These are phyloP conservation scores for Parazoanthus atlanticus DNA, from an alignment of 92 coral and sea anemone genomes.

Conservation along the genomic window DNA sequence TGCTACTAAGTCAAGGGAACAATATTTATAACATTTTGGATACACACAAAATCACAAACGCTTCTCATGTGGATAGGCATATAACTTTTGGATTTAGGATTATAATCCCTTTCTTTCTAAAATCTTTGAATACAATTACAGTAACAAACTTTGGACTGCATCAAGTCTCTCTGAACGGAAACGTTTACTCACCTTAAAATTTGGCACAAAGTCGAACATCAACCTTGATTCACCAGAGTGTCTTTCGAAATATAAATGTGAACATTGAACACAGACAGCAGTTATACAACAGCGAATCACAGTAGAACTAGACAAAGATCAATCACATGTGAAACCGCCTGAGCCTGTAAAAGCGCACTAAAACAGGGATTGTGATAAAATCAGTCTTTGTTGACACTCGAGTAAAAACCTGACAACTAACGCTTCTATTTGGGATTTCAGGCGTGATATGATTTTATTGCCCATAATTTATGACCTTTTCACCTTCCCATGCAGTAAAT, in stretches of 20 bases:
- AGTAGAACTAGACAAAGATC: not conserved
- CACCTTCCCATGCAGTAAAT: conserved; percentile 41
- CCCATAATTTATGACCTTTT: conserved; percentile 47
- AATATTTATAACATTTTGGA: not conserved
- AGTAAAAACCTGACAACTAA: conserved; percentile 31
- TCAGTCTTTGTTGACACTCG: conserved; percentile 35
- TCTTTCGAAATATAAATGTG: not conserved
- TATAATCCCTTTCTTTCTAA: not conserved
- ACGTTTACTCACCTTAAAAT: conserved; percentile 18
- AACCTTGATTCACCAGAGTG: not conserved
- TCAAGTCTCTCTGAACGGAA: not conserved
- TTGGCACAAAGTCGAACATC: conserved; percentile 26
- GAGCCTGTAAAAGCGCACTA: not conserved
- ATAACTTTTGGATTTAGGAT: not conserved
- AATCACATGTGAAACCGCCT: not conserved
- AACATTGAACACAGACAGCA: not conserved
- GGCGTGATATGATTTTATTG: conserved; percentile 44
- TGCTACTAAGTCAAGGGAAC: not conserved
- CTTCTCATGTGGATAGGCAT: not conserved
- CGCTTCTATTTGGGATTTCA: conserved; percentile 35
- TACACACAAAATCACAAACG: not conserved
- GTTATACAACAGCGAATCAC: not conserved
- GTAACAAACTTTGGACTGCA: not conserved
- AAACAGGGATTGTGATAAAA: not conserved
- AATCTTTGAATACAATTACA: not conserved